Evolutionary conservation across 2,797 vertebrate genomes (phyloP).

Genomic region (Characodon lateralis): DNA sequence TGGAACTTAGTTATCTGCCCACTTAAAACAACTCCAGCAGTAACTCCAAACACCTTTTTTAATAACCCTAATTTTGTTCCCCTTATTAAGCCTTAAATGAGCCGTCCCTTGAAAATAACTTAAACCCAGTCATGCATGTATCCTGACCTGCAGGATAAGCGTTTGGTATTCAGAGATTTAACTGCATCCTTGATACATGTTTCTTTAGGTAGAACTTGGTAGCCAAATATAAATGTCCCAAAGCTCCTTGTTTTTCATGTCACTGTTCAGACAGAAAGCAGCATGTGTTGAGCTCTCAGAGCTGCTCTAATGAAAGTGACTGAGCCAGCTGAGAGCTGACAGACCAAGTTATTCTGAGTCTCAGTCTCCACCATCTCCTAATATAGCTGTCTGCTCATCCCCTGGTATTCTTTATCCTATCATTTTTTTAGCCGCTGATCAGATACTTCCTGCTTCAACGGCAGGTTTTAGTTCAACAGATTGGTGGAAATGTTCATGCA

Average conservation of each 20-base stretch:
- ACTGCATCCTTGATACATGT: background rate
- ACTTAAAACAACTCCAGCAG: background rate
- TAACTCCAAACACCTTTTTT: background rate
- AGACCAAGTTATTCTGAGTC: slow-evolving; percentile 70
- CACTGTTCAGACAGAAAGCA: background rate
- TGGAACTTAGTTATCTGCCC: background rate
- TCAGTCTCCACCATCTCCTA: slow-evolving; percentile 72
- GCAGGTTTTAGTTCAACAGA: background rate
- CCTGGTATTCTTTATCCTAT: slow-evolving; percentile 5
- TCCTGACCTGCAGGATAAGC: background rate
- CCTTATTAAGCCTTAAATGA: background rate
- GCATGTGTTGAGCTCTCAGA: background rate
- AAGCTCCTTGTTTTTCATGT: background rate
- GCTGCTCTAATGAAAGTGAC: slow-evolving; percentile 54
- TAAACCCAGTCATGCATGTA: too few relatives aligned
- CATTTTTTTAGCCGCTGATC: slow-evolving; percentile 9
- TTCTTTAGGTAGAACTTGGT: background rate
- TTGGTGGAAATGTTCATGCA: slow-evolving; percentile 4
- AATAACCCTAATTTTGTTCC: background rate
- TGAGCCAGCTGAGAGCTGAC: slow-evolving; percentile 69
- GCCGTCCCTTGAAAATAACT: background rate
- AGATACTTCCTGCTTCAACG: background rate
- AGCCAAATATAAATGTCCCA: background rate
- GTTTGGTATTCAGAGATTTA: background rate
- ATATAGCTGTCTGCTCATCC: slow-evolving; percentile 67